A percentile compares a stretch with the other conserved stretches of the same genome.
Evolutionary conservation across 2,113 vertebrate species (phyloP).

Genomic region (Osmerus mordax): DNA sequence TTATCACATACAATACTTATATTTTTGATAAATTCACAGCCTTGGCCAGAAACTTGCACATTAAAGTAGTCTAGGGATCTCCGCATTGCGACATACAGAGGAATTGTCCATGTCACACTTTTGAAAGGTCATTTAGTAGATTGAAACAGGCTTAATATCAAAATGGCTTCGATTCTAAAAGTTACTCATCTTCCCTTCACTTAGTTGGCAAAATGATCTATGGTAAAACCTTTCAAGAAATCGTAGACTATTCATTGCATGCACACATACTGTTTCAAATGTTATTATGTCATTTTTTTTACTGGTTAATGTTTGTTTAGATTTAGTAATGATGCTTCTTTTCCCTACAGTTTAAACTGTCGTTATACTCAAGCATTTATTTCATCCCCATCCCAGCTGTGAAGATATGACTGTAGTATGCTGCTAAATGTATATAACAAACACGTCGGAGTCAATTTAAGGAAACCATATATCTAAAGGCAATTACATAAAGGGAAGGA

Average conservation of each 20-base stretch:
- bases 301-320: background rate
- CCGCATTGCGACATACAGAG: background rate
- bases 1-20: background rate
- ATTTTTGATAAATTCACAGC: background rate
- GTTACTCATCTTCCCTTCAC: too few relatives aligned
- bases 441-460: slow-evolving; percentile 51
- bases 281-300: background rate
- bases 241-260: too few relatives aligned
- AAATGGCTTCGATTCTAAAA: too few relatives aligned
- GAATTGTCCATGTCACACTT: too few relatives aligned
- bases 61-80: background rate
- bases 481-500: slow-evolving; percentile 38
- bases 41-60: background rate
- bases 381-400: slow-evolving; percentile 41
- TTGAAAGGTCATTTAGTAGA: too few relatives aligned
- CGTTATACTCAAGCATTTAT: slow-evolving; percentile 42
- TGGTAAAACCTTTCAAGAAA: too few relatives aligned
- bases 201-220: too few relatives aligned
- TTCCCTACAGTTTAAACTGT: slow-evolving; percentile 8
- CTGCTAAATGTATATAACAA: slow-evolving; percentile 47
- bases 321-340: too few relatives aligned
- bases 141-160: too few relatives aligned
- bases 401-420: slow-evolving; percentile 20
- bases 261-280: background rate
- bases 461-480: slow-evolving; percentile 35